Evolutionary conservation across 2,797 vertebrate genomes (phyloP).

Genomic region (Siniperca undulata): DNA sequence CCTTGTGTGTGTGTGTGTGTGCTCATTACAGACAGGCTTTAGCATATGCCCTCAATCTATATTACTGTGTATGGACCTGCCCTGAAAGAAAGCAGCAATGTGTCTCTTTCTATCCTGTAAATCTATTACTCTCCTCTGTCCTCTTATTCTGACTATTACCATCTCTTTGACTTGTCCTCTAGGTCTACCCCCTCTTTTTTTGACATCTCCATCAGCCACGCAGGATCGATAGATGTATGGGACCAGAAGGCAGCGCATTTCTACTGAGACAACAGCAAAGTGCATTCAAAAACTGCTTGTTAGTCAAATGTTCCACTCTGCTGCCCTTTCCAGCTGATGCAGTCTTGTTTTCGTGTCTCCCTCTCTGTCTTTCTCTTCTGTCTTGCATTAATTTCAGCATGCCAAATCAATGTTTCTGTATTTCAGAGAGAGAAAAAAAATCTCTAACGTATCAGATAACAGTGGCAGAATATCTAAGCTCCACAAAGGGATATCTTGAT

Average conservation of each 20-base stretch:
- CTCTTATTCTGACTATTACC: slow-evolving; percentile 42
- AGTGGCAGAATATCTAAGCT: slow-evolving; percentile 21
- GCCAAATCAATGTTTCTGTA: slow-evolving; percentile 57
- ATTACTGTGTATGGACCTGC: slow-evolving; percentile 54
- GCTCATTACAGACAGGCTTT: slow-evolving; percentile 72
- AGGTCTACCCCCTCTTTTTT: slow-evolving; percentile 41
- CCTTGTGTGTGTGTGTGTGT: slow-evolving; percentile 59
- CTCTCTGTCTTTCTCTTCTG: slow-evolving; percentile 33
- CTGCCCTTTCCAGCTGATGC: slow-evolving; percentile 65
- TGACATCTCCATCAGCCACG: slow-evolving; percentile 79
- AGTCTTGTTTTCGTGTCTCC: slow-evolving; percentile 56
- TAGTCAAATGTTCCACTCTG: slow-evolving; percentile 79
- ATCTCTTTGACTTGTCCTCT: slow-evolving; percentile 58
- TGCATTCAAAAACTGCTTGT: slow-evolving; percentile 80
- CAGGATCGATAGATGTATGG: slow-evolving; percentile 76
- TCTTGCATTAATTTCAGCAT: slow-evolving; percentile 57
- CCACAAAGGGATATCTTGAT: slow-evolving; percentile 35
- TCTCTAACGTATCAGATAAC: slow-evolving; percentile 37
- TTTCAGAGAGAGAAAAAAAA: slow-evolving; percentile 43
- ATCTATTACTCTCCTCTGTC: slow-evolving; percentile 24
- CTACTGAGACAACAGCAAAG: slow-evolving; percentile 68
- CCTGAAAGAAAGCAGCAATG: slow-evolving; percentile 49
- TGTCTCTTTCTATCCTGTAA: slow-evolving; percentile 7
- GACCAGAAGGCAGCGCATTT: slow-evolving; percentile 60
- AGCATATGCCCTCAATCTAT: slow-evolving; percentile 57